Conservation (phyloP, 2,113 vertebrate species). For the Rhabdomys dilectus region DNA sequence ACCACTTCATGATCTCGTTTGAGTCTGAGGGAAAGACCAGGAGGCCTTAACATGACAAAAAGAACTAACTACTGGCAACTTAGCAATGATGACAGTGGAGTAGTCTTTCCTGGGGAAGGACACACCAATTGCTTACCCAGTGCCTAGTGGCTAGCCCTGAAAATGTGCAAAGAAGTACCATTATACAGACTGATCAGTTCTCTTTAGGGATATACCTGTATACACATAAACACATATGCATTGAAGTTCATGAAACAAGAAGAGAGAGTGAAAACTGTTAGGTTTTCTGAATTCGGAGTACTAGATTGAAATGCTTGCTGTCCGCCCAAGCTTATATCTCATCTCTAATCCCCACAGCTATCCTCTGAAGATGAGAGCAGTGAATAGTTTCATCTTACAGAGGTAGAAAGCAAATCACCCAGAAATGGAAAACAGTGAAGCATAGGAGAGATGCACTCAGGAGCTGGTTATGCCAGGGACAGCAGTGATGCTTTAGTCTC, state of each 20-base stretch:
- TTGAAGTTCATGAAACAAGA: conserved; percentile 1
- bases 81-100: neutral
- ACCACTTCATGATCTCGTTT: neutral
- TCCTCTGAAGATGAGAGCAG: neutral
- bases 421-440: conserved; percentile 3
- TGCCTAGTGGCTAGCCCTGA: neutral
- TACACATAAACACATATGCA: neutral
- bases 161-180: neutral
- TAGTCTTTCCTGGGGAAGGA: neutral
- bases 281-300: neutral
- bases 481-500: too few species aligned
- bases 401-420: neutral
- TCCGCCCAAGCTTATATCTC: neutral
- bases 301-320: neutral
- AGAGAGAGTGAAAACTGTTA: neutral
- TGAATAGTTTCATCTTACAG: neutral
- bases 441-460: too few species aligned
- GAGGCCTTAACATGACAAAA: neutral
- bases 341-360: neutral
- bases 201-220: neutral
- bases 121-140: neutral
- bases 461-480: neutral
- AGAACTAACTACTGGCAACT: neutral
- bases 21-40: neutral
- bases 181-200: neutral